These are phyloP conservation scores for Lagocephalus sceleratus DNA, from an alignment of 2,797 vertebrate species.

Conservation along the genomic window DNA sequence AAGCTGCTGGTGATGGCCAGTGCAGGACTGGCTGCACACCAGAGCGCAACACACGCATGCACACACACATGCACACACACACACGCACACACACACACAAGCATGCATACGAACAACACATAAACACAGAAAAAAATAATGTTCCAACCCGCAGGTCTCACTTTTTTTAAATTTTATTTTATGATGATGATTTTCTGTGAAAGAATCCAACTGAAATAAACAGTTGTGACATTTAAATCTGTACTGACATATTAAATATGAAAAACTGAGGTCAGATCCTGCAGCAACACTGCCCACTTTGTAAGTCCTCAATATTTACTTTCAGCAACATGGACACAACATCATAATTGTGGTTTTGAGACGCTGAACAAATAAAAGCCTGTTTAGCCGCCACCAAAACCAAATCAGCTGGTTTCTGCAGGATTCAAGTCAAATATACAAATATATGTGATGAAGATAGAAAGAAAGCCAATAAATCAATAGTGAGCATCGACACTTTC, in stretches of 20 bases:
- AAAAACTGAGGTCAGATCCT: too few relatives aligned
- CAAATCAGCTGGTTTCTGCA: slow-evolving; percentile 30
- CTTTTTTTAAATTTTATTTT: too few relatives aligned
- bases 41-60: slow-evolving; percentile 15
- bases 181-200: too few relatives aligned
- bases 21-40: slow-evolving; percentile 35
- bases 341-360: slow-evolving; percentile 32
- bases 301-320: not conserved
- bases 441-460: slow-evolving; percentile 14
- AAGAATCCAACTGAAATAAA: too few relatives aligned
- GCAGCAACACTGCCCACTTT: not conserved
- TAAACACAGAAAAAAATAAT: too few relatives aligned
- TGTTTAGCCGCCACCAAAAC: slow-evolving; percentile 20
- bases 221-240: too few relatives aligned
- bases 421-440: slow-evolving; percentile 6
- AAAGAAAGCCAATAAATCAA: slow-evolving; percentile 25
- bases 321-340: slow-evolving; percentile 36
- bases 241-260: too few relatives aligned
- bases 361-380: slow-evolving; percentile 36
- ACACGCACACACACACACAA: slow-evolving; percentile 9
- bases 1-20: slow-evolving; percentile 47
- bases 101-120: not conserved
- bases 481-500: slow-evolving; percentile 9
- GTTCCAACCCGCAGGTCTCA: too few relatives aligned
- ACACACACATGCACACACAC: slow-evolving; percentile 26